Evolutionary conservation across 2,113 vertebrate species (phyloP).

Genomic region (Chinchilla lanigera): DNA sequence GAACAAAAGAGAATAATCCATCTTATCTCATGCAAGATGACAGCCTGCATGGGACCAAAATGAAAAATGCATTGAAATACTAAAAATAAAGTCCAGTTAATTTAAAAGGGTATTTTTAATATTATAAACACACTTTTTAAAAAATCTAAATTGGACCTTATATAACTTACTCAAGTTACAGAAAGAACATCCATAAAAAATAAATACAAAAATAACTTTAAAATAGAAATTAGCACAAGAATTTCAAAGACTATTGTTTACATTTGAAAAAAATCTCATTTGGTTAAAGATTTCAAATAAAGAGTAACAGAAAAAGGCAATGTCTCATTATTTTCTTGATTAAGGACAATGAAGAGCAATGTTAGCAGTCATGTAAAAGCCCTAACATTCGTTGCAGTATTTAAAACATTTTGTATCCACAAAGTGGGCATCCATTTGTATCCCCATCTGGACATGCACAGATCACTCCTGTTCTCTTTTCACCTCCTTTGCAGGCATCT

Average conservation of each 20-base stretch:
- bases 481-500: not conserved
- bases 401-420: not conserved
- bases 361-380: not conserved
- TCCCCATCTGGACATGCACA: not conserved
- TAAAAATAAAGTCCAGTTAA: not conserved
- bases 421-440: not conserved
- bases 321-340: not conserved
- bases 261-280: not conserved
- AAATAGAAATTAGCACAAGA: not conserved
- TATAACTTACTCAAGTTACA: not conserved
- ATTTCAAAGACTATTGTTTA: not conserved
- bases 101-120: not conserved
- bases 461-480: not conserved
- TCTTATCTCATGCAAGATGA: not conserved
- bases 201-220: not conserved
- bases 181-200: conserved; percentile 32
- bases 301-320: not conserved
- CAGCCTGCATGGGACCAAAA: not conserved
- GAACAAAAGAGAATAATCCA: conserved; percentile 47
- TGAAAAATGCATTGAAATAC: not conserved
- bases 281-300: conserved; percentile 6
- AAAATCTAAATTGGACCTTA: not conserved
- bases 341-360: not conserved
- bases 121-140: not conserved
- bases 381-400: not conserved